phyloP scores from a whole-genome alignment of 2,797 vertebrate species.

The Odontamblyopus lacepedii region DNA sequence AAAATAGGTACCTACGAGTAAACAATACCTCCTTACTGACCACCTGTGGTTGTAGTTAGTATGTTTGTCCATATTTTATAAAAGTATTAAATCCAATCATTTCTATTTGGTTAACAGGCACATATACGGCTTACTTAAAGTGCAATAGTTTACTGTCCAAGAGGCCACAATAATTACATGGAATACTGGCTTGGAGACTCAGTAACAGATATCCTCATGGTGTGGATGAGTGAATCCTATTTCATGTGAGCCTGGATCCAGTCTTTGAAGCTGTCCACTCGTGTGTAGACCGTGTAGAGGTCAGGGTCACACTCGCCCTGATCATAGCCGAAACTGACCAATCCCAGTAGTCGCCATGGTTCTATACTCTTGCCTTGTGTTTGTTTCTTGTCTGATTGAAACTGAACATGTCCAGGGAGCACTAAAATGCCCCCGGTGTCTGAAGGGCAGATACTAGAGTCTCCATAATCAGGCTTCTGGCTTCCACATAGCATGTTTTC shows the following conservation, averaged over 20 bases:
- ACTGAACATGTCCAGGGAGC: conserved; percentile 71
- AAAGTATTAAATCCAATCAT: background rate
- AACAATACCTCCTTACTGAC: background rate
- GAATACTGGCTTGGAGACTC: background rate
- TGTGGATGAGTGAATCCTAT: conserved; percentile 55
- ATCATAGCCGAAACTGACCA: conserved; percentile 97
- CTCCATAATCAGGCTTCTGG: conserved; percentile 74
- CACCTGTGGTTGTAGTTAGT: background rate
- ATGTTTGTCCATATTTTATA: background rate
- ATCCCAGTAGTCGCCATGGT: conserved; percentile 89
- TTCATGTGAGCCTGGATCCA: conserved; percentile 95
- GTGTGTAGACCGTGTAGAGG: conserved; percentile 92
- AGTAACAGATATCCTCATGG: background rate
- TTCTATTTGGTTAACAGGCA: background rate
- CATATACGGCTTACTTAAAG: background rate
- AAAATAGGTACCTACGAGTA: background rate
- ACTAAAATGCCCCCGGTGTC: conserved; percentile 93
- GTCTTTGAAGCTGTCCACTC: conserved; percentile 88
- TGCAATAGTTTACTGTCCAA: conserved; percentile 7
- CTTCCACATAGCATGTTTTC: conserved; percentile 96
- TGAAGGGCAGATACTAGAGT: conserved; percentile 91
- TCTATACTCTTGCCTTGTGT: conserved; percentile 38
- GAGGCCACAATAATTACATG: background rate
- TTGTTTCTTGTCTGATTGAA: conserved; percentile 17
- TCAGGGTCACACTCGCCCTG: conserved; percentile 88